Evolutionary conservation across 1,140 invertebrate species (phyloP), one percentile per base, ranked within the genome.

Genomic region (Manduca sexta): DNA sequence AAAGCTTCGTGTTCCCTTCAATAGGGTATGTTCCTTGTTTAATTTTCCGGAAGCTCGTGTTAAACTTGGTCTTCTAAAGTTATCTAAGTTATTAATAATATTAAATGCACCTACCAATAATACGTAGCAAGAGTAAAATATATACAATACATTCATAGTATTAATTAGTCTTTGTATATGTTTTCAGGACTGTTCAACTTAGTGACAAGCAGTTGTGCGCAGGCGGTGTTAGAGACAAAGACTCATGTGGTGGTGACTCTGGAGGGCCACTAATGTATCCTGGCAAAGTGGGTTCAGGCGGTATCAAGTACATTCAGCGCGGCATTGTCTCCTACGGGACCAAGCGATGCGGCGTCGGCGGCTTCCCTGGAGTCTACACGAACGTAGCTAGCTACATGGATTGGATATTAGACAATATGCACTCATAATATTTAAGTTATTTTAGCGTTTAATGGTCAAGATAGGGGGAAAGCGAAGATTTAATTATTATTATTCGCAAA

Each of bases 321-420:
- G 92, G 92, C 1, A 76, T 93, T 13, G 91, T 93, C 0, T 93
- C 92, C 1, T 93, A 89, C 61, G 92, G 93, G 0, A 86, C 88
- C 1, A 88, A 86, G 29, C 64, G 80, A 0, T 93, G 92, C 55
- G 91, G 89, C 0, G 61, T 78, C 0, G 73, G 79, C 15, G 88
- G 87, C 1, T 82, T 75, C 29, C 91, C 92, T n/a, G 90, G 89
- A 0, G 89, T 93, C 1, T 93, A 92, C 57, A 91, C 91, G 0
- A 83, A 85, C 11, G 73, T 92, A 0, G 64, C 77, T 0, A 80
- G 88, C 45, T 92, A 91, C 47, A 78, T 92, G 68, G 85, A 91
- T 29, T 93, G 92, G 92, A 90, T 93, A 39, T 65, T 92, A 30
- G 79, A 91, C 40, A 88, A 86, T 46, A 83, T 92, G 13, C 56